These are phyloP conservation scores for Notarius quadriscutis DNA, from an alignment of 2,113 vertebrate species.

Conservation along the genomic window DNA sequence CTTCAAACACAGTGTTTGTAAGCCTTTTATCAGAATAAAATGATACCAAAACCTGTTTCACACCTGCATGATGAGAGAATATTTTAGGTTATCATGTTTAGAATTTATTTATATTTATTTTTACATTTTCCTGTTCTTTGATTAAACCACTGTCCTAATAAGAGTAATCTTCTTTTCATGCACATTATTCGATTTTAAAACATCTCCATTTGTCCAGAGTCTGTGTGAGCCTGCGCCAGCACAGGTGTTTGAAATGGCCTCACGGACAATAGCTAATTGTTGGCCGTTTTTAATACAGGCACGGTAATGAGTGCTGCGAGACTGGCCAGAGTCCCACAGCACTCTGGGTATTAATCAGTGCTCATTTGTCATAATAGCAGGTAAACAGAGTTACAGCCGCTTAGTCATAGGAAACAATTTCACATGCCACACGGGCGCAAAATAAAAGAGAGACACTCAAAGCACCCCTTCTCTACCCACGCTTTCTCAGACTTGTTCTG, in stretches of 20 bases:
- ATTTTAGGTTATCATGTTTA: neutral
- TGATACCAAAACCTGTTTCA: neutral
- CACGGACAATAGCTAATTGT: slow-evolving; percentile 60
- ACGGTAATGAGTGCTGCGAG: slow-evolving; percentile 65
- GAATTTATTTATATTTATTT: neutral
- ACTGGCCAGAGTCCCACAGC: slow-evolving; percentile 57
- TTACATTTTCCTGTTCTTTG: neutral
- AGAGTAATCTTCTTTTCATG: slow-evolving; percentile 4
- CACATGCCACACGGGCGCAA: slow-evolving; percentile 10
- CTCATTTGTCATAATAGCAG: slow-evolving; percentile 72
- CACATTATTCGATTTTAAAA: neutral
- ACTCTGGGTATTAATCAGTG: slow-evolving; percentile 71
- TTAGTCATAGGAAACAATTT: slow-evolving; percentile 44
- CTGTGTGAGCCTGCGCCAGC: slow-evolving; percentile 30
- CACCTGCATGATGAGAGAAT: neutral
- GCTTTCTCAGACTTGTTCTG: neutral
- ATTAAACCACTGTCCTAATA: neutral
- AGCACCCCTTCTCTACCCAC: neutral
- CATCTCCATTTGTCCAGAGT: slow-evolving; percentile 37
- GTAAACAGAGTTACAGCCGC: slow-evolving; percentile 58
- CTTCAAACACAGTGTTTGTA: neutral
- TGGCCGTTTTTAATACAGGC: slow-evolving; percentile 61
- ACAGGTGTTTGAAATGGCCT: slow-evolving; percentile 67
- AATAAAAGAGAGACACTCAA: slow-evolving; percentile 16
- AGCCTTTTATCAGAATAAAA: neutral